phyloP scores from a whole-genome alignment of 2,888 invertebrate species.

The Ennomos fuscantarius region DNA sequence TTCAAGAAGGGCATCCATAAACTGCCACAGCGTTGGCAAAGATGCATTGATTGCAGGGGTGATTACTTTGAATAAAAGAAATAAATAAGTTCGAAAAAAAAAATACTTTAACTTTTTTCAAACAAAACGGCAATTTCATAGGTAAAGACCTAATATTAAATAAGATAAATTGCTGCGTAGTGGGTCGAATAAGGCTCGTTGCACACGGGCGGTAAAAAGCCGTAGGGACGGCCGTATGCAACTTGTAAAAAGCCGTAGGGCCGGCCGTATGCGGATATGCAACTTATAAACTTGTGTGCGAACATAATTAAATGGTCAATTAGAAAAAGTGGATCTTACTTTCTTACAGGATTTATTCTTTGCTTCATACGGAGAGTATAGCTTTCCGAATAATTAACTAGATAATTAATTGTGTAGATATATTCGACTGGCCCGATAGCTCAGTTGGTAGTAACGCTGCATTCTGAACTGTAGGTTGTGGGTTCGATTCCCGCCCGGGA shows the following conservation, averaged over 20 bases:
- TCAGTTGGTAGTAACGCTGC: background rate
- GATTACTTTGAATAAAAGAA: too few relatives aligned
- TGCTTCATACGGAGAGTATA: conserved; percentile 23
- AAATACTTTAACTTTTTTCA: too few relatives aligned
- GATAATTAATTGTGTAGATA: conserved; percentile 12
- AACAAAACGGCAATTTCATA: too few relatives aligned
- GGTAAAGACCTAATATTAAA: too few relatives aligned
- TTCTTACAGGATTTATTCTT: conserved; percentile 34
- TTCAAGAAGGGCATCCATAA: too few relatives aligned
- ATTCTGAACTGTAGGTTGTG: too few relatives aligned
- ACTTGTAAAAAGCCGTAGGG: conserved; percentile 23
- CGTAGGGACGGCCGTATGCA: conserved; percentile 20
- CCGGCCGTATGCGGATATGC: conserved; percentile 26
- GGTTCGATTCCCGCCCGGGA: too few relatives aligned
- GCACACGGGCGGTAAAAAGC: conserved; percentile 17
- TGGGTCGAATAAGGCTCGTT: conserved; percentile 20
- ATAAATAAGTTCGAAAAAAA: too few relatives aligned
- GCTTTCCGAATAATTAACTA: conserved; percentile 21
- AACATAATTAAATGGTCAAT: conserved; percentile 38
- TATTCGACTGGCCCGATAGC: background rate
- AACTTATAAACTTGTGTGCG: conserved; percentile 26
- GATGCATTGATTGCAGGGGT: too few relatives aligned
- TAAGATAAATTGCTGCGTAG: conserved; percentile 53
- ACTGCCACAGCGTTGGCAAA: too few relatives aligned
- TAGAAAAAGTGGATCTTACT: conserved; percentile 37